phyloP scores from a whole-genome alignment of 1,140 invertebrate species.

The Atta colombica region DNA sequence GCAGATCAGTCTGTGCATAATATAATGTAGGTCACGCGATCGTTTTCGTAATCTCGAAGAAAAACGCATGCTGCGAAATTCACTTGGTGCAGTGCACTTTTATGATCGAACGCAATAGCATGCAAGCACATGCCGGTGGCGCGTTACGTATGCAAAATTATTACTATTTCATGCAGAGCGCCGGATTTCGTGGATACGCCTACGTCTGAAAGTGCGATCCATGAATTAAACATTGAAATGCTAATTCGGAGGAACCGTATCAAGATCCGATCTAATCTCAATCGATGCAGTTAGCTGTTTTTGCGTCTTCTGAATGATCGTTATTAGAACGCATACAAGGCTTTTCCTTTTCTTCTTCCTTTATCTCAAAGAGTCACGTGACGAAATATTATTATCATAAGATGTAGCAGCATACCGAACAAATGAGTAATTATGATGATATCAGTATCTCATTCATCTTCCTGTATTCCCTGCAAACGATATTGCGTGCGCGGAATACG shows the following conservation, averaged over 20 bases:
- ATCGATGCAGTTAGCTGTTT: slow-evolving; percentile 4
- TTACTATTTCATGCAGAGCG: slow-evolving; percentile 38
- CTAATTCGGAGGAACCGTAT: neutral
- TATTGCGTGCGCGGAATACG: slow-evolving; percentile 60
- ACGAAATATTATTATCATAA: slow-evolving; percentile 30
- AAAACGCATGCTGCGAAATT: neutral
- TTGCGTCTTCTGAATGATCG: neutral
- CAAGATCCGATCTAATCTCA: neutral
- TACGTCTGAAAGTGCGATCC: neutral
- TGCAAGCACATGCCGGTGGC: neutral
- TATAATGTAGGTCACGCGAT: slow-evolving; percentile 22
- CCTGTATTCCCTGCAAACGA: slow-evolving; percentile 14
- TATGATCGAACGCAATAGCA: neutral
- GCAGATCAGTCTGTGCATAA: neutral
- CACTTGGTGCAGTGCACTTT: neutral
- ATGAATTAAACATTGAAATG: slow-evolving; percentile 45
- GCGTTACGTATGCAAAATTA: slow-evolving; percentile 21
- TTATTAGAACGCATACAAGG: neutral
- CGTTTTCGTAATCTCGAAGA: slow-evolving; percentile 31
- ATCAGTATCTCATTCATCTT: slow-evolving; percentile 22
- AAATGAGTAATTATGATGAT: slow-evolving; percentile 53
- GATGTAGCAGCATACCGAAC: neutral
- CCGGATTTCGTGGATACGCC: neutral
- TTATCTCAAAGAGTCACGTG: neutral
- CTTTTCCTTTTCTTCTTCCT: neutral